phyloP scores from a whole-genome alignment of 2,113 vertebrate genomes.

The Oceanodroma tethys region DNA sequence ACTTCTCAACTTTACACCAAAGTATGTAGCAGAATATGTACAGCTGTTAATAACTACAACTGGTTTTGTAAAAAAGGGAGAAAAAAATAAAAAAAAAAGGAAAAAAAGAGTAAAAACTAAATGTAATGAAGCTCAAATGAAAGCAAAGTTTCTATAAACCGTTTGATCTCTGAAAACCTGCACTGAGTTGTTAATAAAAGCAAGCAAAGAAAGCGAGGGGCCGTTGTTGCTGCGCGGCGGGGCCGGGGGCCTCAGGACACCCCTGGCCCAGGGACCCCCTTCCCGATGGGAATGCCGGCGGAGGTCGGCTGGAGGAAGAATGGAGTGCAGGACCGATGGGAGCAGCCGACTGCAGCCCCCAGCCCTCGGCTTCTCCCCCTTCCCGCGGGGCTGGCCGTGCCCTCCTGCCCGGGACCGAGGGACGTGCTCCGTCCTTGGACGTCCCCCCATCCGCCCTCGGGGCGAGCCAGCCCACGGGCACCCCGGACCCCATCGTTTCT shows the following conservation, averaged over 20 bases:
- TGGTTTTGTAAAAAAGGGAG: not conserved
- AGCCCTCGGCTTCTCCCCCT: not conserved
- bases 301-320: fast-evolving
- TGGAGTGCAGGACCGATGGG: fast-evolving
- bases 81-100: not conserved
- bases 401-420: no score
- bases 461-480: not conserved
- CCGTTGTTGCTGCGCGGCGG: fast-evolving
- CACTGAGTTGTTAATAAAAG: not conserved
- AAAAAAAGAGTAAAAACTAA: constrained; percentile 8
- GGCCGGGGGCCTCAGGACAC: not conserved
- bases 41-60: constrained; percentile 73
- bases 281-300: fast-evolving
- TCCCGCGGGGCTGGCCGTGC: not conserved
- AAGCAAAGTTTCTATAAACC: not conserved
- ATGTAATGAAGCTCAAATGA: not conserved
- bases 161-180: not conserved
- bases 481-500: fast-evolving
- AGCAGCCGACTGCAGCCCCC: not conserved
- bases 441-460: not conserved
- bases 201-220: not conserved
- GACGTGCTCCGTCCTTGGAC: not conserved
- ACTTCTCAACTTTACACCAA: constrained; percentile 78
- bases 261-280: fast-evolving
- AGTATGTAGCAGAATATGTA: constrained; percentile 84